Evolutionary conservation across 2,888 invertebrate genomes (phyloP), one percentile per base, ranked within the genome.

Genomic region (Leucozona laternaria): DNA sequence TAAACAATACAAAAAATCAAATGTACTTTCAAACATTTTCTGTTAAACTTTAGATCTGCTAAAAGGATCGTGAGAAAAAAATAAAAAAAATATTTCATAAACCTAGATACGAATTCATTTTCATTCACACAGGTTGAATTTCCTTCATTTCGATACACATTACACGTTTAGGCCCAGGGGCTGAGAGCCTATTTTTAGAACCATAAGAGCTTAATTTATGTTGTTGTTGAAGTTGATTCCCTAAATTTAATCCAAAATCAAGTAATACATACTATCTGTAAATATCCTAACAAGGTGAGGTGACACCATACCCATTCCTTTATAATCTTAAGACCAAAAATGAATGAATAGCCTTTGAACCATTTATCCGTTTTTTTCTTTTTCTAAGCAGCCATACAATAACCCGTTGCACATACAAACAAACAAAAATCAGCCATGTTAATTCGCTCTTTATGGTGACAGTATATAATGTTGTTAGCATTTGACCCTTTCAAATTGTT

Each of bases 371-470:
- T 3, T 45, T 8, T 37, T 79, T 73, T 73, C 68, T 79, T 73
- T 75, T 73, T 37, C 28, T 10, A 22, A 68, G 43, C 34, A 40
- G 6, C 58, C 15, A n/a, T n/a, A 58, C 53, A 82, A 22, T 66
- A 71, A 37, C 28, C 17, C 10, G 28, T 7, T 37, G 48, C 48
- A 60, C 20, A 11, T 28, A 73, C 25, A 10, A 20, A 73, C 58
- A 60, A 60, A n/a, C n/a, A 15, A 40, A 37, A 11, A 13, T 4
- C n/a, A 15, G 40, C 48, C 72, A 55, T 83, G 79, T 73, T 50
- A 53, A 62, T 55, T 68, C 68, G 48, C 57, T 62, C 62, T 70
- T 83, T 79, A 79, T 40, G 79, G 62, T 71, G 73, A 79, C 83
- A 75, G 37, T 84, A 31, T 84, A 31, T 31, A 37, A 75, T 75